Percentiles rank a stretch among this genome's conserved stretches.
Evolutionary conservation across 1,140 invertebrate species (phyloP).

Genomic region (Pemphigus obesinymphae): DNA sequence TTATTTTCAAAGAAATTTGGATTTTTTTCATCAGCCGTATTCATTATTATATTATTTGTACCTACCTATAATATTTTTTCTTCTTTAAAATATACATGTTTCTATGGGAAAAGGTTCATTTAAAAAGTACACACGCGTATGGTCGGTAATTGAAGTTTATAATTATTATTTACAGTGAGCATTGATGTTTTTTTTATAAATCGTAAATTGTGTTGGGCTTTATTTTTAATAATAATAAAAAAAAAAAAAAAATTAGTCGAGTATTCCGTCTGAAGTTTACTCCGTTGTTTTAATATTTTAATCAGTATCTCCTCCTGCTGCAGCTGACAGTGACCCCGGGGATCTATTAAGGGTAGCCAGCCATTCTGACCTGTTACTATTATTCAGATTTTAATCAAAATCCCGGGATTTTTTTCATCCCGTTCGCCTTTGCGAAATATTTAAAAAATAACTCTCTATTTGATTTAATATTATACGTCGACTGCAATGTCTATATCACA

Average conservation of each 20-base stretch:
- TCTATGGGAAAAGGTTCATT: background rate
- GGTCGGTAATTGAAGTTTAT: background rate
- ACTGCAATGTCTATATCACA: no score
- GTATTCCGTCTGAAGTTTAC: background rate
- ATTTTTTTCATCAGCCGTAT: no score
- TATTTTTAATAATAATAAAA: background rate
- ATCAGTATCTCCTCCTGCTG: background rate
- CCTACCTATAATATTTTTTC: no score
- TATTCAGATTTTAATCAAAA: conserved; percentile 17
- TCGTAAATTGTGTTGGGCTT: background rate
- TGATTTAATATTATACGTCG: no score
- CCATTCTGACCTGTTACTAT: background rate
- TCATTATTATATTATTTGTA: no score
- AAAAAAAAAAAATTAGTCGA: background rate
- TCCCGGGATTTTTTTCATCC: background rate
- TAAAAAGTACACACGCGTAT: no score
- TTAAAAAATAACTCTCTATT: background rate
- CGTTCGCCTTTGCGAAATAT: background rate
- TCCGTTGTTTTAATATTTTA: background rate
- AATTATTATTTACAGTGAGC: background rate
- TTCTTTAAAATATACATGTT: no score
- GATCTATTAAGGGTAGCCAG: background rate
- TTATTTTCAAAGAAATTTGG: no score
- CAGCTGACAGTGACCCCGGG: background rate
- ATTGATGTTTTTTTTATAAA: background rate